Percentiles rank a stretch among this genome's conserved stretches.
Conservation (phyloP, 2,797 vertebrate species). For the Hemibagrus guttatus region DNA sequence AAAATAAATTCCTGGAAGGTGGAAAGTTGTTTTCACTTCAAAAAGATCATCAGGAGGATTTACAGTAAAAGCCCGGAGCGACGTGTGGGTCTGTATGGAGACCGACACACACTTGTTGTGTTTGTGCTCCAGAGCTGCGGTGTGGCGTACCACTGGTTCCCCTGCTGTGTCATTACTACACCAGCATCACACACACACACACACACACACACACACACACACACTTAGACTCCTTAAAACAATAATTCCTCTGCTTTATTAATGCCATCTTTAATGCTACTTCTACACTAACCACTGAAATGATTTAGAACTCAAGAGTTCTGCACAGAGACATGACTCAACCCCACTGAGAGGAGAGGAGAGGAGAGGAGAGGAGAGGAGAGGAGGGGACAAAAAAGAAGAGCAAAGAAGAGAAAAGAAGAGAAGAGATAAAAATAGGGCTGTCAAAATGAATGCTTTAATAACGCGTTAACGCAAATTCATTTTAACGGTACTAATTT, state of each 20-base stretch:
- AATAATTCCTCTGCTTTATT: background rate
- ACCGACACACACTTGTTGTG: conserved; percentile 39
- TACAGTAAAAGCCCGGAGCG: conserved; percentile 22
- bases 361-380: no score
- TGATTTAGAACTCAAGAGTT: no score
- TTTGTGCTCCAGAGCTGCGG: conserved; percentile 29
- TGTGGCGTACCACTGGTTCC: conserved; percentile 15
- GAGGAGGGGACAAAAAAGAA: no score
- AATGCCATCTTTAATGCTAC: background rate
- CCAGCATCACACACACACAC: conserved; percentile 7
- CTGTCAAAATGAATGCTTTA: no score
- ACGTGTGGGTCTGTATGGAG: conserved; percentile 20
- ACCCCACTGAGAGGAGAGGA: no score
- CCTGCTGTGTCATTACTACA: conserved; percentile 41
- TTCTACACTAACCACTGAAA: background rate
- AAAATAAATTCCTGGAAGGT: background rate
- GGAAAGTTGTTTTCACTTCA: background rate
- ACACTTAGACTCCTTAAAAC: background rate
- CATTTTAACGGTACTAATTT: no score
- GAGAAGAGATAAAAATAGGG: no score
- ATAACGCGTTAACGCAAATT: no score
- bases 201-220: conserved; percentile 14
- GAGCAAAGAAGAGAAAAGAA: no score
- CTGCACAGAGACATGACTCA: no score
- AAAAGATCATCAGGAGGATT: conserved; percentile 2